Evolutionary conservation across 1,140 invertebrate genomes (phyloP), one percentile per base, ranked within the genome.

Genomic region (Carposina sasakii): DNA sequence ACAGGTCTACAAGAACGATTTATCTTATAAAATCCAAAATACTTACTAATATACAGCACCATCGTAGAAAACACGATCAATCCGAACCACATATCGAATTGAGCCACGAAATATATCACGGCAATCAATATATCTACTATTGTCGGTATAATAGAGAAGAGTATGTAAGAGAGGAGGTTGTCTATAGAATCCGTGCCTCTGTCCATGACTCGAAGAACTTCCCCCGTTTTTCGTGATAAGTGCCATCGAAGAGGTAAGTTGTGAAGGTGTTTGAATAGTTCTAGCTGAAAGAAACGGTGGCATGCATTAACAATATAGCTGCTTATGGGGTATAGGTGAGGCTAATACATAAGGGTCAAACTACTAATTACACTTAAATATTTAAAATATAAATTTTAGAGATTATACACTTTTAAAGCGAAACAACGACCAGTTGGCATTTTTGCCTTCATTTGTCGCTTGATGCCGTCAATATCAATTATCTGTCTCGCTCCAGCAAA

Each of bases 151-250:
- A 99, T 98, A 2, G 90, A 93, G 69, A 96, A 96, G 9, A 95
- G 75, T 64, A 96, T 93, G 62, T 94, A 98, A 69, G 92, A 96
- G 0, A 99, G 88, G 5, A 99, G 85, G 81, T 93, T 96, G 76
- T 97, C 96, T 54, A 98, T 96, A 13, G 95, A 97, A 57, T 95
- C 95, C 2, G 96, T 98, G 36, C 97, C 97, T 56, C 97, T 88
- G 84, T 98, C 97, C 93, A 99, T 97, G 0, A 98, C 90, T 46
- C 95, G 86, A 0, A 98, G 82, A 12, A 99, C 96, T 88, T 98
- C 96, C 12, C 97, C 97, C 1, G 97, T 98, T 87, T 99, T 98
- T 20, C 96, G 87, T 6, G 90, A 88, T 21, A 99, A 79, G 86
- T 99, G 97, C 97, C 97, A 99, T 43, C 91, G 86, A 51, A 95